A percentile compares a stretch with the other conserved stretches of the same genome.
Evolutionary conservation across 2,888 invertebrate genomes (phyloP).

Genomic region (Drosophila fulvimacula): DNA sequence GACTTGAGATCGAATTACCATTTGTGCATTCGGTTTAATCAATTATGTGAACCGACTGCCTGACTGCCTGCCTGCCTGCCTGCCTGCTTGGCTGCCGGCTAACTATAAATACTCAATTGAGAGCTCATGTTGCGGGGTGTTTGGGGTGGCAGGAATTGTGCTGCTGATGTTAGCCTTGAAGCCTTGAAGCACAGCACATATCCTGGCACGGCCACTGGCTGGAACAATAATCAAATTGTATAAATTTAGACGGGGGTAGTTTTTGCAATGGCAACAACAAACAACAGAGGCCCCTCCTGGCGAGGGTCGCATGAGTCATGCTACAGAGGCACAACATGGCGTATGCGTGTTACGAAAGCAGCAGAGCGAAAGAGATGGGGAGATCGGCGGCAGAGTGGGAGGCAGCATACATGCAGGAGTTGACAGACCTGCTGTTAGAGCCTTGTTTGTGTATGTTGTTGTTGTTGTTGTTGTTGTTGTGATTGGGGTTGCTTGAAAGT

Average conservation of each 20-base stretch:
- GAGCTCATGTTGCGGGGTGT: conserved; percentile 16
- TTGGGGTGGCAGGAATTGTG: not conserved
- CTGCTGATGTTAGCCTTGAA: conserved; percentile 37
- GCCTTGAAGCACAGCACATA: conserved; percentile 33
- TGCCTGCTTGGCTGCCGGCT: too few relatives aligned
- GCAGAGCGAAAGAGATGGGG: not conserved
- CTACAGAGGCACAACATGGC: conserved; percentile 49
- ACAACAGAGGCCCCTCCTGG: not conserved
- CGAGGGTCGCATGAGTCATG: conserved; percentile 57
- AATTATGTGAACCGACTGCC: conserved; percentile 44
- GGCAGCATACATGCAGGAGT: conserved; percentile 27
- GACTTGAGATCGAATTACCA: conserved; percentile 15
- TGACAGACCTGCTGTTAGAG: conserved; percentile 31
- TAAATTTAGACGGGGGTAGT: conserved; percentile 53
- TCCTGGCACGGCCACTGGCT: conserved; percentile 11
- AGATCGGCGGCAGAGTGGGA: not conserved
- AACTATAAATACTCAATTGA: conserved; percentile 46
- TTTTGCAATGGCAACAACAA: conserved; percentile 25
- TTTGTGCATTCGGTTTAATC: conserved; percentile 38
- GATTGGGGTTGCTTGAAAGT: conserved; percentile 59
- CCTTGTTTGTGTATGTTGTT: conserved; percentile 22
- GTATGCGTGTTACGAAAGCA: conserved; percentile 49
- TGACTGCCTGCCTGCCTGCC: too few relatives aligned
- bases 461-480: conserved; percentile 14
- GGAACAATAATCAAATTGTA: conserved; percentile 39